A percentile compares a stretch with the other conserved stretches of the same genome.
Conservation (phyloP, 2,113 vertebrate species). For the Siniperca chuatsi region DNA sequence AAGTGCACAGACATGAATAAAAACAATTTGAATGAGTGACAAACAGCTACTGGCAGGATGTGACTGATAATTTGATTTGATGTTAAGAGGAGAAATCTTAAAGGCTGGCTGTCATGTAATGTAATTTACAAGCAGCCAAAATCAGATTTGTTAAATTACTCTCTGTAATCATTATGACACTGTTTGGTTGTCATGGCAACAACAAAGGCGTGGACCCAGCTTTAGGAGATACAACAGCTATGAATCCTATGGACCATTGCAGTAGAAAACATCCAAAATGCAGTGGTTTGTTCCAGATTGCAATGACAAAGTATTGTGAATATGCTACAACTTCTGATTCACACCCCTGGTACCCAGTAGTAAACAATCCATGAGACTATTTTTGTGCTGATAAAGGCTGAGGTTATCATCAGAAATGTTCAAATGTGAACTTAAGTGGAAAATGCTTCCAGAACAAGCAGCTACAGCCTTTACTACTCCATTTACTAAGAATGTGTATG, state of each 20-base stretch:
- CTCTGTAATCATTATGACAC: background rate
- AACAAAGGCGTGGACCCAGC: background rate
- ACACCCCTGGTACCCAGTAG: background rate
- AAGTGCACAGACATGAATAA: background rate
- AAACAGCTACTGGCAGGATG: background rate
- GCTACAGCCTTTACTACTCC: background rate
- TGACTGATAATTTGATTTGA: slow-evolving; percentile 22
- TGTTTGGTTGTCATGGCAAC: background rate
- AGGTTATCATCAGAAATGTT: background rate
- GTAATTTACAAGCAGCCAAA: background rate
- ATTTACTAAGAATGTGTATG: background rate
- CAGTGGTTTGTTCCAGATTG: background rate
- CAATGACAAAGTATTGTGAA: background rate
- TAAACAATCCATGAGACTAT: background rate
- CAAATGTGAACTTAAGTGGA: background rate
- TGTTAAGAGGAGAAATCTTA: background rate
- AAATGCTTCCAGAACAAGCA: background rate
- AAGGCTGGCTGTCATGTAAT: background rate
- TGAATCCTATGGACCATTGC: background rate
- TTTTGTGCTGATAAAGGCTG: background rate
- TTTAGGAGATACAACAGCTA: background rate
- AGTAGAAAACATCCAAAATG: background rate
- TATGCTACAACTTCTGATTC: background rate
- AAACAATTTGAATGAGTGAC: background rate
- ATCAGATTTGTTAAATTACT: slow-evolving; percentile 14